Evolutionary conservation across 2,888 invertebrate genomes (phyloP).

Genomic region (Eupithecia vulgata): DNA sequence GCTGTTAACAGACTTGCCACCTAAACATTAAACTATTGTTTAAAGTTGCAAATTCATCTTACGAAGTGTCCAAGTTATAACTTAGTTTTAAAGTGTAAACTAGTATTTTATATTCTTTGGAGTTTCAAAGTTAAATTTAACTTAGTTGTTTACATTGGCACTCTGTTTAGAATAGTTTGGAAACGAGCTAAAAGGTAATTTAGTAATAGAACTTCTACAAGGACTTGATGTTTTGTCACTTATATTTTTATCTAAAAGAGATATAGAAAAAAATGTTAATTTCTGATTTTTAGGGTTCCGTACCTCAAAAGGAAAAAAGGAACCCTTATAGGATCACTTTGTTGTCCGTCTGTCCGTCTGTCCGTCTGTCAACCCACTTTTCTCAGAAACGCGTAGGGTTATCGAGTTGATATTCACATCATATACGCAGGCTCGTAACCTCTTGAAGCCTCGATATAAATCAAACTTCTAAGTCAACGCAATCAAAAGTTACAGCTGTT

Average conservation of each 20-base stretch:
- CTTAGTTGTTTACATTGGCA: conserved; percentile 2
- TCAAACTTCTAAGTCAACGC: too few species aligned
- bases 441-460: too few species aligned
- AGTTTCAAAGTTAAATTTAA: conserved; percentile 15
- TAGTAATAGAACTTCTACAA: background rate
- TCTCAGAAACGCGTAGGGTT: too few species aligned
- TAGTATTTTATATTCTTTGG: conserved; percentile 41
- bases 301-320: too few species aligned
- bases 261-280: background rate
- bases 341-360: too few species aligned
- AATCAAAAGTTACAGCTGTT: too few species aligned
- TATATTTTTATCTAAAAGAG: background rate
- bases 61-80: conserved; percentile 47
- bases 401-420: too few species aligned
- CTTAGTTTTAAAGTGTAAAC: conserved; percentile 51
- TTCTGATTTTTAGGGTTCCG: too few species aligned
- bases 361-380: too few species aligned
- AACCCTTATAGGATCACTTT: too few species aligned
- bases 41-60: conserved; percentile 45
- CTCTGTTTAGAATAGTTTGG: background rate
- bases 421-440: too few species aligned
- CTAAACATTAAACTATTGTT: conserved; percentile 52
- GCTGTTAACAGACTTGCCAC: conserved; percentile 35
- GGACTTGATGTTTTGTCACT: background rate
- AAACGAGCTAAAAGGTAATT: background rate